These are phyloP conservation scores for Hymenopus coronatus DNA, from an alignment of 2,888 invertebrate genomes.

Conservation along the genomic window DNA sequence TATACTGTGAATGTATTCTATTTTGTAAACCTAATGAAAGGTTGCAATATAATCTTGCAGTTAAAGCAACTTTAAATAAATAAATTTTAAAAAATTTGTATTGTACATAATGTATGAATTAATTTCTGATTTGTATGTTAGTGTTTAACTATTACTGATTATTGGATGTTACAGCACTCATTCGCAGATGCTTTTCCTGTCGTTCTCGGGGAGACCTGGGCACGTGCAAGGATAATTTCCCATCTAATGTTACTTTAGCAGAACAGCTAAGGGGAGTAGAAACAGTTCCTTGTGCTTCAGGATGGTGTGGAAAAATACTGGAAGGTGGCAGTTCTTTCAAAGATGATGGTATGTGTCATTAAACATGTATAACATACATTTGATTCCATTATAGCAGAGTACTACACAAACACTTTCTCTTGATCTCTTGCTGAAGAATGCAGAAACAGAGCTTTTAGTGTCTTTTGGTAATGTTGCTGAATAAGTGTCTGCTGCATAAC, in stretches of 20 bases:
- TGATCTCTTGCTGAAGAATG: no score
- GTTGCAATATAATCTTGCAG: no score
- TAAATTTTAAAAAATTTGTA: no score
- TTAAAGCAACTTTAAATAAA: no score
- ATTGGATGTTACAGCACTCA: constrained; percentile 54
- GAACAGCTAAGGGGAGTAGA: constrained; percentile 69
- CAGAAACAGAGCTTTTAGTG: no score
- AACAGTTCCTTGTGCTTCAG: constrained; percentile 79
- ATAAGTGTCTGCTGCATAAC: no score
- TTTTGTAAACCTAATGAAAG: no score
- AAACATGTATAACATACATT: background rate
- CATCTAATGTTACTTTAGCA: constrained; percentile 72
- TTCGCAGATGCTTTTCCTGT: constrained; percentile 77
- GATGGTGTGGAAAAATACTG: constrained; percentile 90
- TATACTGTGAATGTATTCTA: no score
- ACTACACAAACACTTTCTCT: background rate
- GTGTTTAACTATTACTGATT: no score
- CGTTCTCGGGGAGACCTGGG: constrained; percentile 84
- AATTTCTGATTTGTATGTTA: no score
- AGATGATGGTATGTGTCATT: constrained; percentile 59
- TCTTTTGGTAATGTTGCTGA: no score
- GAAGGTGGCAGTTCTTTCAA: constrained; percentile 72
- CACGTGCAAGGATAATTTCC: constrained; percentile 84
- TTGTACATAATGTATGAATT: no score
- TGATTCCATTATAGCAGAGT: background rate